Evolutionary conservation across 1,140 invertebrate species (phyloP).

Genomic region (Leptinotarsa undecemlineata): DNA sequence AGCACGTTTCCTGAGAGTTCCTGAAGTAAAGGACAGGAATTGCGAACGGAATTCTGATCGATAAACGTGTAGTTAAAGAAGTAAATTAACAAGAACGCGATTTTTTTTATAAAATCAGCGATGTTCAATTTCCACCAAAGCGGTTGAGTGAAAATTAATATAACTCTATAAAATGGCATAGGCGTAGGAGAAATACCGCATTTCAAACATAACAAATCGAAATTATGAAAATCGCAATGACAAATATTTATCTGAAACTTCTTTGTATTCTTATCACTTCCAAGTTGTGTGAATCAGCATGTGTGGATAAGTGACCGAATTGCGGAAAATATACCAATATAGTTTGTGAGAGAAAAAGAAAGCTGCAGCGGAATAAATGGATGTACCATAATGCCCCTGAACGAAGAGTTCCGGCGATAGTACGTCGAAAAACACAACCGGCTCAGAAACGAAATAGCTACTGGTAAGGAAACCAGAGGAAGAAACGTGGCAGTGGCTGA

Average conservation of each 20-base stretch:
- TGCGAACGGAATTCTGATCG: too few relatives aligned
- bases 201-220: too few relatives aligned
- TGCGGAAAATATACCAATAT: not conserved
- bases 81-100: too few relatives aligned
- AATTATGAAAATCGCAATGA: too few relatives aligned
- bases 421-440: slow-evolving; percentile 3
- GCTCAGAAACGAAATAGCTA: slow-evolving; percentile 6
- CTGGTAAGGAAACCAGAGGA: slow-evolving; percentile 13
- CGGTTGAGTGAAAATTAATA: too few relatives aligned
- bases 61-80: too few relatives aligned
- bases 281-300: not conserved
- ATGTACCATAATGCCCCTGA: not conserved
- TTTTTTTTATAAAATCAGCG: too few relatives aligned
- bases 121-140: too few relatives aligned
- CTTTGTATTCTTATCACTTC: not conserved
- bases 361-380: not conserved
- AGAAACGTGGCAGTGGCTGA: slow-evolving; percentile 14
- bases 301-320: not conserved
- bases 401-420: not conserved
- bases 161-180: too few relatives aligned
- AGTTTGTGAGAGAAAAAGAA: not conserved
- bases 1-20: not conserved
- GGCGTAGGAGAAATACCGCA: too few relatives aligned
- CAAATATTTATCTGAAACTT: too few relatives aligned
- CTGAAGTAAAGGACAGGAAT: too few relatives aligned